Evolutionary conservation across 2,113 vertebrate species (phyloP).

Genomic region (Nycticorax nycticorax): DNA sequence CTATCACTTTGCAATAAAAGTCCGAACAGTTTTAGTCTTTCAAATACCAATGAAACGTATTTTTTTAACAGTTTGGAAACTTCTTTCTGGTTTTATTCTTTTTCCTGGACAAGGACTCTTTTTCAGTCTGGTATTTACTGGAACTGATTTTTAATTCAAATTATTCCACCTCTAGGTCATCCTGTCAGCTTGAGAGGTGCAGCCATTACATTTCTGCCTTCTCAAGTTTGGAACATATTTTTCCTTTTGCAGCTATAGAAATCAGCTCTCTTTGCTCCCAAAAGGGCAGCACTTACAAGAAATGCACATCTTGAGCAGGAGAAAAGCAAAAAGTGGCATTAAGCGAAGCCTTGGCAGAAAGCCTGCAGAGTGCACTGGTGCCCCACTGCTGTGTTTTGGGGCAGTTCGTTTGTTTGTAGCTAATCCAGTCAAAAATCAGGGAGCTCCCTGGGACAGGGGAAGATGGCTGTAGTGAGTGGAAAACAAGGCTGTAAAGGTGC

Average conservation of each 20-base stretch:
- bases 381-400: not conserved
- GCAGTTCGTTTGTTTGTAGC: not conserved
- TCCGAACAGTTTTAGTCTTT: not conserved
- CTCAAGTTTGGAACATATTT: conserved; percentile 17
- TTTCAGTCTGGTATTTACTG: conserved; percentile 14
- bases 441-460: not conserved
- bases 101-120: conserved; percentile 7
- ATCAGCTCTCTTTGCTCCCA: conserved; percentile 25
- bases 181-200: conserved; percentile 1
- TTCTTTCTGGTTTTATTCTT: not conserved
- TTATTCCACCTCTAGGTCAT: not conserved
- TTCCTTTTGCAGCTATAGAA: conserved; percentile 26
- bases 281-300: not conserved
- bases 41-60: not conserved
- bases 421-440: not conserved
- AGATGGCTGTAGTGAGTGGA: not conserved
- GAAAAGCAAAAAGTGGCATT: not conserved
- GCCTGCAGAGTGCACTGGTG: not conserved
- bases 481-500: not conserved
- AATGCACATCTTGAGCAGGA: not conserved
- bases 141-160: conserved; percentile 71
- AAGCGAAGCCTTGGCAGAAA: not conserved
- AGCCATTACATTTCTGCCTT: not conserved
- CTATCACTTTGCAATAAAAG: not conserved
- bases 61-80: not conserved